Base-by-base conservation (phyloP, 2,113 vertebrate genomes). In the Pedionomus torquatus region DNA sequence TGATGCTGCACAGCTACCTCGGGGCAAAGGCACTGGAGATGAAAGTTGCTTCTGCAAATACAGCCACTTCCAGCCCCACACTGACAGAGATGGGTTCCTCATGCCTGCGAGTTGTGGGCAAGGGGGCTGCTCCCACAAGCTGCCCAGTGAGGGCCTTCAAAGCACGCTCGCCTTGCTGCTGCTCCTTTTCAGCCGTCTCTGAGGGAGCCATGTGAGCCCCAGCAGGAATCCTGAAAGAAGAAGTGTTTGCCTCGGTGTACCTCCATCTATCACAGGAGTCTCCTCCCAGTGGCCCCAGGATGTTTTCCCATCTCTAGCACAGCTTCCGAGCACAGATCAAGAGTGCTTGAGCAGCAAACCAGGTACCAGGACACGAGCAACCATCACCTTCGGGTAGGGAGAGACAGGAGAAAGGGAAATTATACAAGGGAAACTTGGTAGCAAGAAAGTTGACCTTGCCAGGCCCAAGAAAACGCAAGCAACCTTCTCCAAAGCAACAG, bases 311-410 rank as follows among this genome's bases (percentile, higher is more conserved):
- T 7, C 3, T 0, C n/a, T 24, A 41, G 33, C 46, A 11, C 43
- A 17, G 17, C 31, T 49, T 72, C 0, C 0, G 10, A 70, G 46
- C 26, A 39, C 3, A 24, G 26, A 44, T 20, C 41, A 46, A 24
- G 43, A 48, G 17, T 2, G 0, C 37, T 8, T n/a, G 20, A 52
- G n/a, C 30, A 71, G 70, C 20, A 75, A 90, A 33, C 12, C 28
- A 64, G 21, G 16, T 41, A 44, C 31, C 25, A 26, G 39, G 43
- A 66, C 19, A 82, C 60, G 21, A 78, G 28, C 1, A 0, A 37
- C 25, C 55, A 41, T 23, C 20, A 44, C 26, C 10, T 69, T 21
- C 13, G 19, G 24, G 10, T 13, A 84, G 78, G 46, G 31, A 57
- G 33, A 17, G 70, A 26, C 12, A 17, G 20, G 10, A 71, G 35